Base-by-base conservation (phyloP, 2,888 invertebrate genomes). In the Exephanes ischioxanthus region DNA sequence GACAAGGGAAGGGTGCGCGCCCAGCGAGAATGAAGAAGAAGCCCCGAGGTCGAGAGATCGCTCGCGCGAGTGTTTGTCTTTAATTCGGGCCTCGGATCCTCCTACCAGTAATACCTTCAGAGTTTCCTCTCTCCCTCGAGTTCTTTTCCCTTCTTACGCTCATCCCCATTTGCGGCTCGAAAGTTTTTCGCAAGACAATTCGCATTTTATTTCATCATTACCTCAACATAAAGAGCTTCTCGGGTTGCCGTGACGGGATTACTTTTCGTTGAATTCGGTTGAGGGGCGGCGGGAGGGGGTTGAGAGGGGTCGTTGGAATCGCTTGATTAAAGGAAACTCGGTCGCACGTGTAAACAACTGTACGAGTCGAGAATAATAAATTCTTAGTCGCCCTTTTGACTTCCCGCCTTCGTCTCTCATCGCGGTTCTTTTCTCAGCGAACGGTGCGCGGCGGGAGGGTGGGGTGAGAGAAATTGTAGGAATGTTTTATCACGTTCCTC, bases 341-440 rank as follows among this genome's bases (percentile, higher is more conserved):
- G 73, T 82, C 85, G 76, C 85, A 83, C 79, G 79, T 85, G 83
- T 83, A 76, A 85, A 85, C 76, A 83, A 85, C 72, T 68, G 83
- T 61, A 71, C 85, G 82, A 79, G 80, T 48, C 37, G 61, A 61
- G 82, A 85, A 85, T 82, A 83, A 82, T 76, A 80, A 85, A 80
- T 83, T 77, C 66, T 53, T 67, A 33, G 53, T 53, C 66, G 48
- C 72, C 58, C 33, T 68, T 75, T 72, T 26, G 63, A 45, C 66
- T 51, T 67, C 14, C 30, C 66, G 71, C 33, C 19, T 30, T 58
- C 22, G 53, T 53, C 72, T 73, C 61, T 51, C 22, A 48, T 45
- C 55, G 9, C 19, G 53, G 58, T 26, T 16, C 16, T 61, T 30
- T 30, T 33, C 61, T 61, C 33, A 30, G n/a, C 30, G 16, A 61